These are phyloP conservation scores for Ichneumon xanthorius DNA, from an alignment of 2,888 invertebrate species.

Conservation along the genomic window DNA sequence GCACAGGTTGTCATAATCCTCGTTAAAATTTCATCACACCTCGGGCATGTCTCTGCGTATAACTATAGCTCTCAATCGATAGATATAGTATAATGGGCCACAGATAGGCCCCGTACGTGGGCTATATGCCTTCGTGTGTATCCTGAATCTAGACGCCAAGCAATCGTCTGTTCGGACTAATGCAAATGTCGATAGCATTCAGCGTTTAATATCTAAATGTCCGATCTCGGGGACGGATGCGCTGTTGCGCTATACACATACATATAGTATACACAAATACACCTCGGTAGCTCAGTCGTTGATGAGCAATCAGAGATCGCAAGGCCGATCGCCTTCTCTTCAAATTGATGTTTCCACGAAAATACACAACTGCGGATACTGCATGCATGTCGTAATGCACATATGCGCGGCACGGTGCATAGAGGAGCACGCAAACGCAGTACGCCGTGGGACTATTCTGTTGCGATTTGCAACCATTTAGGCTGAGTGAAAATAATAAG, in stretches of 20 bases:
- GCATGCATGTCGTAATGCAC: not conserved
- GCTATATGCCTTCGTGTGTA: not conserved
- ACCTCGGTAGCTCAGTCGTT: not conserved
- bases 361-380: not conserved
- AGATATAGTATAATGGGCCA: not conserved
- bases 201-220: conserved; percentile 27
- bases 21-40: not conserved
- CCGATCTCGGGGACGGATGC: conserved; percentile 20
- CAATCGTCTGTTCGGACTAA: conserved; percentile 28
- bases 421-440: no score
- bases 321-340: conserved; percentile 8
- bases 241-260: not conserved
- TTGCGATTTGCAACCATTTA: no score
- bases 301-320: conserved; percentile 38
- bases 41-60: not conserved
- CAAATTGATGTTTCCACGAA: not conserved
- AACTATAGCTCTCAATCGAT: not conserved
- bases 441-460: no score
- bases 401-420: not conserved
- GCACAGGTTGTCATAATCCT: not conserved
- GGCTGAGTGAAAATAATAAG: no score
- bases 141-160: not conserved
- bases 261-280: not conserved
- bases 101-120: not conserved
- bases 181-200: conserved; percentile 43